Conservation (phyloP, 1,140 invertebrate species). For the Nasonia vitripennis region DNA sequence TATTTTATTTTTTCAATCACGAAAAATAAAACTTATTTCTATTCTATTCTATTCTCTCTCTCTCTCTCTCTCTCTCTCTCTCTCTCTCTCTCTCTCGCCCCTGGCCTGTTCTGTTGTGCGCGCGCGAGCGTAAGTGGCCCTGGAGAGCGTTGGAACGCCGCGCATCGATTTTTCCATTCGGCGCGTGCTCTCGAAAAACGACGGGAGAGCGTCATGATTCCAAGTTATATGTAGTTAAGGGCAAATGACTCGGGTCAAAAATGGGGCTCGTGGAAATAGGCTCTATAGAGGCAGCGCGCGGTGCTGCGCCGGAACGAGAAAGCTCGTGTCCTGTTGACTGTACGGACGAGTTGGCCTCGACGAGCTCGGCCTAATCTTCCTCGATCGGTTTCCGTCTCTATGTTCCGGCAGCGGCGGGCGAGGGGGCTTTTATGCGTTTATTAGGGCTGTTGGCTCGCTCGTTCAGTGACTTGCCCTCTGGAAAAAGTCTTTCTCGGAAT, state of each 20-base stretch:
- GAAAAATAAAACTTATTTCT: no score
- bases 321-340: background rate
- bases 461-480: background rate
- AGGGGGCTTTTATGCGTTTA: background rate
- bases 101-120: background rate
- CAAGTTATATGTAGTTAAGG: slow-evolving; percentile 40
- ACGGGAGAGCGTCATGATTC: background rate
- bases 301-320: background rate
- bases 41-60: no score
- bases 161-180: slow-evolving; percentile 33
- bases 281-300: background rate
- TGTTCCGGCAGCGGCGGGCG: background rate
- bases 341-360: slow-evolving; percentile 16
- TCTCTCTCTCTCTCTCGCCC: no score
- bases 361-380: background rate
- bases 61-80: no score
- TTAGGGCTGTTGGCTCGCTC: background rate
- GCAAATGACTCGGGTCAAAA: slow-evolving; percentile 36
- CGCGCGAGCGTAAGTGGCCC: background rate
- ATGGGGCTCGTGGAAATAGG: background rate
- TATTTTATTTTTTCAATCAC: no score
- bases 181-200: background rate
- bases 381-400: slow-evolving; percentile 9
- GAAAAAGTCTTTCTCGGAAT: background rate
- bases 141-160: background rate